Conservation (phyloP, 53 echinoderm and acorn worm species). For the Zoroaster sp. region DNA sequence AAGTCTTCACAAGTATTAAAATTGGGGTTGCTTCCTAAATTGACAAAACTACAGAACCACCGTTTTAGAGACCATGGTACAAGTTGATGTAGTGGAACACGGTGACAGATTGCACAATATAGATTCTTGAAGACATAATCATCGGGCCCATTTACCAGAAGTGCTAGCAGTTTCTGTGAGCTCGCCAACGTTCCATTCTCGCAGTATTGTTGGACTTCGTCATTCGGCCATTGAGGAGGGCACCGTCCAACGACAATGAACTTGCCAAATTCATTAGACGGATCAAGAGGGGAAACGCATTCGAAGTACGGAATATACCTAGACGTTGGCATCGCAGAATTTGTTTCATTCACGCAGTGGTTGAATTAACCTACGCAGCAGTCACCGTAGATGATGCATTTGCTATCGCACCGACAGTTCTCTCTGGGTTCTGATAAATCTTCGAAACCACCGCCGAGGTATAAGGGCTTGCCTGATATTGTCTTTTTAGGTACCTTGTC, state of each 20-base stretch:
- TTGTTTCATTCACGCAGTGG: not conserved
- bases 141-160: slow-evolving; percentile 9
- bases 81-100: not conserved
- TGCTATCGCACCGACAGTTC: not conserved
- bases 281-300: not conserved
- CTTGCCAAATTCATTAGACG: not conserved
- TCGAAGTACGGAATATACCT: not conserved
- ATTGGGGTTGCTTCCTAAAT: not conserved
- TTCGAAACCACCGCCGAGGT: not conserved
- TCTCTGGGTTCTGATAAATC: not conserved
- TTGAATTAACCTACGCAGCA: not conserved
- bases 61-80: not conserved
- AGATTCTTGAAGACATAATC: slow-evolving; percentile 38
- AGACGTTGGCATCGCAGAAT: not conserved
- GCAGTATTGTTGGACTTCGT: not conserved
- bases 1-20: slow-evolving; percentile 18
- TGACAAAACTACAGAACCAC: not conserved
- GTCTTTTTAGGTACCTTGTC: not conserved
- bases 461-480: not conserved
- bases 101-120: slow-evolving; percentile 54
- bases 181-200: not conserved
- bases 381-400: not conserved
- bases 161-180: not conserved
- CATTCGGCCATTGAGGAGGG: not conserved
- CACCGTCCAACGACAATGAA: not conserved